Evolutionary conservation across 2,888 invertebrate genomes (phyloP).

Genomic region (Microdon myrmicae): DNA sequence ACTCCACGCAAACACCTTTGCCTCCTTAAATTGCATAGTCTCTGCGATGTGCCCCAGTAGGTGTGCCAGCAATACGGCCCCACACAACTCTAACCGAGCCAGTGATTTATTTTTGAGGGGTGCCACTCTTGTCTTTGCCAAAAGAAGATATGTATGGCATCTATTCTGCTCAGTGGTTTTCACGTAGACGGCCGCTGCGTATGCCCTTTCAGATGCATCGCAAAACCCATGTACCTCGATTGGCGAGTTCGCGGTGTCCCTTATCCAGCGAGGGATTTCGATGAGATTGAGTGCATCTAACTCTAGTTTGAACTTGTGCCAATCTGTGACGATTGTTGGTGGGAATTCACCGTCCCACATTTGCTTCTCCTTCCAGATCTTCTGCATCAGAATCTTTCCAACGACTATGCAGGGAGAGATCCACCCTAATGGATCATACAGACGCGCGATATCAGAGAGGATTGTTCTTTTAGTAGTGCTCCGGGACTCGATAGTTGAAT

Average conservation of each 20-base stretch:
- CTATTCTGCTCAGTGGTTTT: not conserved
- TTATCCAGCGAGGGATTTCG: constrained; percentile 19
- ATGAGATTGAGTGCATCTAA: constrained; percentile 3
- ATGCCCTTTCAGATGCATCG: constrained; percentile 15
- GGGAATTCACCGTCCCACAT: constrained; percentile 17
- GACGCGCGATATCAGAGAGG: constrained; percentile 4
- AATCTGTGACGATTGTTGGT: not conserved
- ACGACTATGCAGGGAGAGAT: constrained; percentile 10
- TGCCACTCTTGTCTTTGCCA: constrained; percentile 25
- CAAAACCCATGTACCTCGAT: constrained; percentile 16
- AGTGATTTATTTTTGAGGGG: constrained; percentile 16
- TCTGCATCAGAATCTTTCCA: constrained; percentile 12
- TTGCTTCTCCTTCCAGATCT: constrained; percentile 9
- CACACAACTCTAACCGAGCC: constrained; percentile 22
- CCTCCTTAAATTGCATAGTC: not conserved
- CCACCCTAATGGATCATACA: constrained; percentile 25
- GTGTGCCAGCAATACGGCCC: constrained; percentile 11
- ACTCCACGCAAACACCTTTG: constrained; percentile 7
- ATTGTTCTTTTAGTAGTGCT: constrained; percentile 1
- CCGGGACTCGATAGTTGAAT: not conserved
- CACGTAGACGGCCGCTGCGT: constrained; percentile 10
- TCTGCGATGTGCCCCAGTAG: not conserved
- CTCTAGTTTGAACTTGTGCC: not conserved
- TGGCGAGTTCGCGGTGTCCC: not conserved
- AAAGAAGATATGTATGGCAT: constrained; percentile 1